phyloP scores from a whole-genome alignment of 2,888 invertebrate species.

The Cenopis cana region DNA sequence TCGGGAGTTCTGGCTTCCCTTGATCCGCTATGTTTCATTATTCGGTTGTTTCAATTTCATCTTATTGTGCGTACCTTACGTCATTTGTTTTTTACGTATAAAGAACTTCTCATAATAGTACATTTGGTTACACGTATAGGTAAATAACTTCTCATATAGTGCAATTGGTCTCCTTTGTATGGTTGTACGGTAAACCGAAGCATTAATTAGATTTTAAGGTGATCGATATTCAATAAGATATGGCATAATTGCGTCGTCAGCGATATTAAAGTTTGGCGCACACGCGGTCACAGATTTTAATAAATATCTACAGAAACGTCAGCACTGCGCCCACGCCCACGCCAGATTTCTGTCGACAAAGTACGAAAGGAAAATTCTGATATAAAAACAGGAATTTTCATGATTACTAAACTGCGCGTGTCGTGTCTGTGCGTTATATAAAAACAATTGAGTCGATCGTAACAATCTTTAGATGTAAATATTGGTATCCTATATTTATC shows the following conservation, averaged over 20 bases:
- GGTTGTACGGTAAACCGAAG: not conserved
- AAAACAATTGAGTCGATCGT: conserved; percentile 4
- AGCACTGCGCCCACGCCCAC: conserved; percentile 10
- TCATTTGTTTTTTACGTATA: too few species aligned
- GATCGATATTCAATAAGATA: not conserved
- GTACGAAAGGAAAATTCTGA: conserved; percentile 7
- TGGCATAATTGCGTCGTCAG: not conserved
- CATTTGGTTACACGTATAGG: too few species aligned
- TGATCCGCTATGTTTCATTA: too few species aligned
- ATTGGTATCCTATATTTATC: not conserved
- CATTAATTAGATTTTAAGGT: not conserved
- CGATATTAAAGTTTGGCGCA: not conserved
- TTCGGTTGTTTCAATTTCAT: too few species aligned
- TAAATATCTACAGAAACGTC: conserved; percentile 7
- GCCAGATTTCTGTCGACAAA: not conserved
- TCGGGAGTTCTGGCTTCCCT: too few species aligned
- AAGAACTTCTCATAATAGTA: too few species aligned
- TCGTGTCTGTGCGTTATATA: not conserved
- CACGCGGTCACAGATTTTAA: not conserved
- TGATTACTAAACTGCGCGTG: conserved; percentile 14
- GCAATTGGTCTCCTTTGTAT: not conserved
- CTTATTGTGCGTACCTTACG: too few species aligned
- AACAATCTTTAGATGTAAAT: not conserved
- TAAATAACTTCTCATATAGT: too few species aligned
- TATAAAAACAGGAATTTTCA: not conserved